Conservation (phyloP, 2,888 invertebrate species). For the Drosophila anomelani region DNA sequence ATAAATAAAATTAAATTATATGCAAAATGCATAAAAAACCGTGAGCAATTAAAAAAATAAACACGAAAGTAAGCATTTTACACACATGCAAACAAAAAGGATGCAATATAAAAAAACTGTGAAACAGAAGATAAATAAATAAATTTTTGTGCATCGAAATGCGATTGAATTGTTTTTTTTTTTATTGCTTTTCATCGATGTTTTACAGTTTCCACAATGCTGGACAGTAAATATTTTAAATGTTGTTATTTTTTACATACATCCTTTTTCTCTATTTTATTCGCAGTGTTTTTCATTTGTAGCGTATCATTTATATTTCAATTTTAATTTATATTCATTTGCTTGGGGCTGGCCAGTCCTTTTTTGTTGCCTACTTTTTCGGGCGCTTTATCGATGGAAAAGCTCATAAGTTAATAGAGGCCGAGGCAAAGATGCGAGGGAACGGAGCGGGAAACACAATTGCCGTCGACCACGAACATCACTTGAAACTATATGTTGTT, state of each 20-base stretch:
- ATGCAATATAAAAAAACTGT: conserved; percentile 35
- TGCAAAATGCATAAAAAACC: conserved; percentile 61
- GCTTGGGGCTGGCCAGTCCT: background rate
- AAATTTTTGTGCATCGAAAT: conserved; percentile 63
- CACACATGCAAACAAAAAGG: conserved; percentile 36
- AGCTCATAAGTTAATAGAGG: conserved; percentile 45
- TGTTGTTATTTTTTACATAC: conserved; percentile 49
- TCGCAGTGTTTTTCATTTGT: conserved; percentile 32
- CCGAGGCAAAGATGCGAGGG: conserved; percentile 7
- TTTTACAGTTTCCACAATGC: conserved; percentile 72
- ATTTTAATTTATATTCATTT: conserved; percentile 74
- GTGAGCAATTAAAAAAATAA: conserved; percentile 74
- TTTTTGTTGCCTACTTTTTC: conserved; percentile 23
- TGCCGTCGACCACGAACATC: conserved; percentile 9
- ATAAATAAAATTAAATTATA: conserved; percentile 80
- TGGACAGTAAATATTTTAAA: conserved; percentile 73
- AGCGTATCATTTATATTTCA: conserved; percentile 71
- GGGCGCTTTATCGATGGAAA: conserved; percentile 16
- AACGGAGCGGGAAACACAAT: conserved; percentile 11
- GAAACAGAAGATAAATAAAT: conserved; percentile 61
- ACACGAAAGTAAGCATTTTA: conserved; percentile 66
- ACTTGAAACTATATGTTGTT: conserved; percentile 24
- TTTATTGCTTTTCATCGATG: conserved; percentile 56
- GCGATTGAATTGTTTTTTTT: conserved; percentile 58
- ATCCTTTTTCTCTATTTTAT: conserved; percentile 16